Percentiles rank a stretch among this genome's conserved stretches.
These are phyloP conservation scores for Sinella curviseta DNA, from an alignment of 1,140 invertebrate species.

Conservation along the genomic window DNA sequence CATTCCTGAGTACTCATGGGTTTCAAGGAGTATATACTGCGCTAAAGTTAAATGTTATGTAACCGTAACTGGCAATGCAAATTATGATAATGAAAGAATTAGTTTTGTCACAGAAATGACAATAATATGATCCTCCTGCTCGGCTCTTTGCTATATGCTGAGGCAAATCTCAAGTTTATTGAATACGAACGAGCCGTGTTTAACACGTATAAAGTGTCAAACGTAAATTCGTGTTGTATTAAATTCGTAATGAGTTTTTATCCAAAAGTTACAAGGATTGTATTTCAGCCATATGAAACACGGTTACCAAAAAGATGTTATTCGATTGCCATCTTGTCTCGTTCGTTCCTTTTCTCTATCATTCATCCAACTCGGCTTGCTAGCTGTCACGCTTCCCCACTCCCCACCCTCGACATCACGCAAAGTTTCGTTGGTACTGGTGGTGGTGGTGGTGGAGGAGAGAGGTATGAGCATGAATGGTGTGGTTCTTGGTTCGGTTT, in stretches of 20 bases:
- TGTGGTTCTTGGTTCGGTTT: too few species aligned
- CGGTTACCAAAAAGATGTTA: background rate
- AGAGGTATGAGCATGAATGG: background rate
- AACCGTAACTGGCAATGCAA: background rate
- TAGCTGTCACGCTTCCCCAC: slow-evolving; percentile 11
- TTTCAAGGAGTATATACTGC: too few species aligned
- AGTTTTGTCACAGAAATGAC: too few species aligned
- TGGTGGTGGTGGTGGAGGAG: background rate
- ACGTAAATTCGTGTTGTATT: background rate
- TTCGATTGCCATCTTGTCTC: background rate
- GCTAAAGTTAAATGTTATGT: too few species aligned
- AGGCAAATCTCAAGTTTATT: too few species aligned
- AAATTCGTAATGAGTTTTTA: too few species aligned
- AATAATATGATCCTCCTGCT: too few species aligned
- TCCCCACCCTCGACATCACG: background rate
- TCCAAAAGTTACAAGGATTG: background rate
- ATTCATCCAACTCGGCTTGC: background rate
- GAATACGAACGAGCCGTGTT: background rate
- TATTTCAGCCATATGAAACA: background rate
- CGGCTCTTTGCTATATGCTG: too few species aligned
- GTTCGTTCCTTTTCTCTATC: too few species aligned
- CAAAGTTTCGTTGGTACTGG: background rate
- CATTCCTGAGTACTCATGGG: too few species aligned
- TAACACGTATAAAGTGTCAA: background rate
- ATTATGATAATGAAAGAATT: background rate